Evolutionary conservation across 2,888 invertebrate genomes (phyloP).

Genomic region (Xylophagus ater): DNA sequence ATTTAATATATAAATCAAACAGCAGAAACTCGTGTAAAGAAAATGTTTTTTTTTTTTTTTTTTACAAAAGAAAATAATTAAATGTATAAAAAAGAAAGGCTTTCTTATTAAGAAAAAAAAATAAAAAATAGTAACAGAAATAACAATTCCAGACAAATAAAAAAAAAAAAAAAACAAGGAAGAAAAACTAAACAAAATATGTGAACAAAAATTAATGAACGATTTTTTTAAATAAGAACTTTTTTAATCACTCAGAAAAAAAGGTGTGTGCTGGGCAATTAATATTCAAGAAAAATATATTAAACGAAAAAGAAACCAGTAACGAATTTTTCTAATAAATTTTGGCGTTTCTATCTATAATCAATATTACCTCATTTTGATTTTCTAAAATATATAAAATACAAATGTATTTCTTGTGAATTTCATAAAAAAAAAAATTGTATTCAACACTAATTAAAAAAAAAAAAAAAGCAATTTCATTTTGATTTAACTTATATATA

Average conservation of each 20-base stretch:
- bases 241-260: constrained; percentile 16
- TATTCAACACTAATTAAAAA: no score
- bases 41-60: constrained; percentile 5
- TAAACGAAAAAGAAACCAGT: no score
- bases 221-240: constrained; percentile 8
- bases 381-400: constrained; percentile 5
- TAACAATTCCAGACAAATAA: constrained; percentile 6
- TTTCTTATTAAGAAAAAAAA: constrained; percentile 4
- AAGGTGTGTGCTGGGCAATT: constrained; percentile 14
- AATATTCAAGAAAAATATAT: no score
- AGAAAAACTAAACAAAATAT: constrained; percentile 13
- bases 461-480: no score
- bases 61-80: background rate
- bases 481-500: no score
- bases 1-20: constrained; percentile 3
- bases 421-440: no score
- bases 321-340: constrained; percentile 13
- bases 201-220: constrained; percentile 14
- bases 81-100: constrained; percentile 2
- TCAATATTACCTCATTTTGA: constrained; percentile 15
- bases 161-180: constrained; percentile 9
- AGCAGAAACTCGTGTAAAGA: no score
- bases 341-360: constrained; percentile 8
- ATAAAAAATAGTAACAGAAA: constrained; percentile 13
- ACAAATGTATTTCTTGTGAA: no score